These are phyloP conservation scores for Hylia prasina DNA, from an alignment of 2,113 vertebrate genomes.

Conservation along the genomic window DNA sequence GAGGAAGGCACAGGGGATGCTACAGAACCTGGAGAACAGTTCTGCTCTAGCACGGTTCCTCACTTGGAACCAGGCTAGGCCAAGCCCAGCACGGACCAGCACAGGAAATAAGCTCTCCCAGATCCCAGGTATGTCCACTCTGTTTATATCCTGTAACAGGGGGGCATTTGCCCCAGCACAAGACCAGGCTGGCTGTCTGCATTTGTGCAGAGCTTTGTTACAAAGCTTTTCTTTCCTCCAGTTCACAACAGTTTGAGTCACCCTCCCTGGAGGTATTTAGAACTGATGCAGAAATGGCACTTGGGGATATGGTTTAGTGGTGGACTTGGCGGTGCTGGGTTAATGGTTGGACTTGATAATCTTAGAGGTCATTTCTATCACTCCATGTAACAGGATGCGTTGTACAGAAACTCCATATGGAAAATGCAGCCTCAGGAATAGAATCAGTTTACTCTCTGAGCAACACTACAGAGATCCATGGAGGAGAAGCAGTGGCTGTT, in stretches of 20 bases:
- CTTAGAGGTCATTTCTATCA: neutral
- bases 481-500: neutral
- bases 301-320: neutral
- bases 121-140: neutral
- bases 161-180: neutral
- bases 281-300: neutral
- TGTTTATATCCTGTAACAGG: neutral
- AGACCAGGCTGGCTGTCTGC: neutral
- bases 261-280: neutral
- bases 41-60: neutral
- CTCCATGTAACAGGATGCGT: neutral
- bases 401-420: neutral
- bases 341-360: neutral
- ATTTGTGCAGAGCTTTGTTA: neutral
- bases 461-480: neutral
- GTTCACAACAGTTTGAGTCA: neutral
- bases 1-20: neutral
- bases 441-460: neutral
- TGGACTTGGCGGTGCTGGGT: neutral
- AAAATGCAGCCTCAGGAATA: neutral
- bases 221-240: neutral
- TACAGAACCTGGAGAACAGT: neutral
- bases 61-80: neutral
- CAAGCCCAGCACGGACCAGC: neutral
- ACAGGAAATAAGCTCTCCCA: neutral